Percentiles rank a stretch among this genome's conserved stretches.
Evolutionary conservation across 2,797 vertebrate genomes (phyloP).

Genomic region (Sebastes oblongus): DNA sequence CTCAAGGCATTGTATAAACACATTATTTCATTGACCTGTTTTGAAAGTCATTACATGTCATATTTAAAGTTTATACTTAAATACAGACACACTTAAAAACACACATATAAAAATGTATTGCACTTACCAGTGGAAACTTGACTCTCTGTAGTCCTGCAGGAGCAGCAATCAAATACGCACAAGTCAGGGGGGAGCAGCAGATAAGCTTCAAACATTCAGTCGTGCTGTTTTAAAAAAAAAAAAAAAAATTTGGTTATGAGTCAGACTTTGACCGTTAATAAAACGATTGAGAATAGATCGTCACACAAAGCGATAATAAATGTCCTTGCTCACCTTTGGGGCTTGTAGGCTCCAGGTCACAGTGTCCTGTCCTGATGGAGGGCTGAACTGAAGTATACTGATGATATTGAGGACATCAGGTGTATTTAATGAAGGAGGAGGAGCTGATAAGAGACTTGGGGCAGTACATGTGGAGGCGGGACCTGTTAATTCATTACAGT

Average conservation of each 20-base stretch:
- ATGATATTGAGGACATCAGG: conserved; percentile 1
- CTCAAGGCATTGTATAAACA: neutral
- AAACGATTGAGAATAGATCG: no score
- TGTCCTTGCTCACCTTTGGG: no score
- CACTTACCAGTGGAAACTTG: conserved; percentile 12
- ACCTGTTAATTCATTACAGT: no score
- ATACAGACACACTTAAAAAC: neutral
- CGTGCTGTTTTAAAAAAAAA: neutral
- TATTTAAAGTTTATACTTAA: neutral
- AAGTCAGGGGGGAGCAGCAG: neutral
- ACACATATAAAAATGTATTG: neutral
- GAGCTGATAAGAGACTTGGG: neutral
- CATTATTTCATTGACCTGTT: neutral
- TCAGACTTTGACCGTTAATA: no score
- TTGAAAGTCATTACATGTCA: neutral
- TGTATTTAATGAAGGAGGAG: conserved; percentile 1
- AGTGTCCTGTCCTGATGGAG: no score
- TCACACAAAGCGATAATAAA: no score
- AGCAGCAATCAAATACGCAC: neutral
- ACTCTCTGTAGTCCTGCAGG: neutral
- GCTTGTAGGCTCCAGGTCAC: no score
- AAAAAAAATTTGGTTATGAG: no score
- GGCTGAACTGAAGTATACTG: no score
- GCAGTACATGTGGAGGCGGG: neutral
- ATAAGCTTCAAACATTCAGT: neutral